Conservation (phyloP, 2,797 vertebrate species). For the Phrynocephalus forsythii region DNA sequence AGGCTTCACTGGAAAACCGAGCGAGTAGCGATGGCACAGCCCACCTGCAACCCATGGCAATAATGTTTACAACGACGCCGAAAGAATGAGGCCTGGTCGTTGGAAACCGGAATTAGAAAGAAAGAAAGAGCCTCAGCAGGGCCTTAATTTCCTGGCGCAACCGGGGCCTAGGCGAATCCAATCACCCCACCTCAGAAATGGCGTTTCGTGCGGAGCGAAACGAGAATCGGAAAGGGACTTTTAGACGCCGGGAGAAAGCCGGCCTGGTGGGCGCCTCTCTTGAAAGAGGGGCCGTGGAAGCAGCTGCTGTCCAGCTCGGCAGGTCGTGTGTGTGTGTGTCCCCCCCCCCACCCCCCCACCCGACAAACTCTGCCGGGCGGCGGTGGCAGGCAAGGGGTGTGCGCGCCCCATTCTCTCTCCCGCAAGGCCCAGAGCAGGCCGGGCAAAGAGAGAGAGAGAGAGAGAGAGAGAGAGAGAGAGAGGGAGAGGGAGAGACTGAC, state of each 20-base stretch:
- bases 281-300: conserved; percentile 5
- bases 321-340: not conserved
- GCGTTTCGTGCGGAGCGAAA: conserved; percentile 80
- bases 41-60: conserved; percentile 38
- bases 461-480: no score
- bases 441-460: conserved; percentile 54
- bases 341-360: no score
- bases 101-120: conserved; percentile 57
- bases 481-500: conserved; percentile 6
- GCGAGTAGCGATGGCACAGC: conserved; percentile 64
- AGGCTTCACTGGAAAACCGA: conserved; percentile 40
- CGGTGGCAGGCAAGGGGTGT: conserved; percentile 5
- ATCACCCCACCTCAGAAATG: conserved; percentile 88
- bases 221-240: conserved; percentile 36
- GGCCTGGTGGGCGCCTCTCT: conserved; percentile 13
- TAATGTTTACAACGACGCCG: conserved; percentile 66
- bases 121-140: conserved; percentile 78
- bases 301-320: conserved; percentile 4
- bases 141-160: conserved; percentile 78
- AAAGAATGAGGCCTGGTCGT: conserved; percentile 44
- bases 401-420: conserved; percentile 68
- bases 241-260: conserved; percentile 43
- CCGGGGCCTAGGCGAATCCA: conserved; percentile 76
- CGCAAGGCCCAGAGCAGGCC: conserved; percentile 69
- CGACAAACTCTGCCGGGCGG: no score